Evolutionary conservation across 2,797 vertebrate genomes (phyloP), one percentile per base, ranked within the genome.

Genomic region (Nannoperca obscura): DNA sequence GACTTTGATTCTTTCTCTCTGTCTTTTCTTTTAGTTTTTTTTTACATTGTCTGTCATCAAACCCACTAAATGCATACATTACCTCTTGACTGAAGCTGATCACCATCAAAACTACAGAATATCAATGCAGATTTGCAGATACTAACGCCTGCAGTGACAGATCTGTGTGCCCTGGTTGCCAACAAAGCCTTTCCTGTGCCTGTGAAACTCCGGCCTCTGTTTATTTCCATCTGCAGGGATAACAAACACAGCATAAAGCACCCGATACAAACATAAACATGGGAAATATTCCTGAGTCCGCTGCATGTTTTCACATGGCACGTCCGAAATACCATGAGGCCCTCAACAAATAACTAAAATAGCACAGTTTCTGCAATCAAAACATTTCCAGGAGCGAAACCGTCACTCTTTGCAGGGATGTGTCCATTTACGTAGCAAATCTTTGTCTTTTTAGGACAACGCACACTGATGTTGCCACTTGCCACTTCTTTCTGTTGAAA

Each of bases 291-390:
- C 85, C 83, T 52, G 84, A 89, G 82, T 83, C 69, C 36, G 44
- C 74, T 54, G 70, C 75, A 27, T 91, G 85, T 94, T 95, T 94
- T 94, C 79, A 75, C 83, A 92, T 76, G 80, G 84, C 83, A 91
- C 63, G 75, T 80, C 86, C 79, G 57, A 89, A 88, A 90, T 92
- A 89, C 90, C 86, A 36, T 12, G 57, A 84, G 86, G 62, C 80
- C 80, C 85, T 92, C 75, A 34, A 90, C 83, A 91, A 92, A 93
- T 90, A 92, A 91, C 82, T 87, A 85, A 88, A 87, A 91, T 86
- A 92, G 84, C 82, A 76, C 27, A 55, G 70, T 78, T 89, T 78
- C 47, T 78, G 50, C 24, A 83, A 89, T 79, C 74, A 84, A 93
- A 94, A 89, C 85, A 89, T 77, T 66, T 86, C 52, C 38, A 57